Percentiles rank a stretch among this genome's conserved stretches.
These are phyloP conservation scores for Glareola pratincola DNA, from an alignment of 2,113 vertebrate genomes.

Conservation along the genomic window DNA sequence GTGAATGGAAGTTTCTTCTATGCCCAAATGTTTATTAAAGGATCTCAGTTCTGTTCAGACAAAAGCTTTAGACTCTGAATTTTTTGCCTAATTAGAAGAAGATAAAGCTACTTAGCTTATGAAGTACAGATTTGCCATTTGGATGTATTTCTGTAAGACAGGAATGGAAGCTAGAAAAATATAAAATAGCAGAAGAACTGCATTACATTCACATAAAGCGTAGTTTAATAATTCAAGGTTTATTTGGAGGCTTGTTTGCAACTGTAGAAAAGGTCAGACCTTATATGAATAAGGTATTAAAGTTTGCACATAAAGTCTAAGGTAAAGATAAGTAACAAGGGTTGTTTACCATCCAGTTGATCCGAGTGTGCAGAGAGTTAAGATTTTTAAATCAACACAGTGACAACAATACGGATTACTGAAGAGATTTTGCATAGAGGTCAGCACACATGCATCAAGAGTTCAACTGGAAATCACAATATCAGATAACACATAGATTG, in stretches of 20 bases:
- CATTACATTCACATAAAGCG: constrained; percentile 23
- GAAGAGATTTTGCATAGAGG: background rate
- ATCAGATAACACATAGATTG: background rate
- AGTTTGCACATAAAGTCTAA: constrained; percentile 21
- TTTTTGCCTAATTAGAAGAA: constrained; percentile 7
- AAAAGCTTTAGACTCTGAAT: background rate
- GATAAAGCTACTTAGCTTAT: background rate
- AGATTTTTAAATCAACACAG: background rate
- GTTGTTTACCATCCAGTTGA: constrained; percentile 18
- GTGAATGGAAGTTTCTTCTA: background rate
- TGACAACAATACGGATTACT: background rate
- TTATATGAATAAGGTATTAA: constrained; percentile 54
- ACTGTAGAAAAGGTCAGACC: constrained; percentile 45
- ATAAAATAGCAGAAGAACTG: background rate
- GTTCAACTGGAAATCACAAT: background rate
- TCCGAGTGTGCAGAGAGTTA: background rate
- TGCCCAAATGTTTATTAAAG: background rate
- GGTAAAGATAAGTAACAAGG: constrained; percentile 35
- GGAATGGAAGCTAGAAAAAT: background rate
- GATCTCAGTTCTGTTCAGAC: background rate
- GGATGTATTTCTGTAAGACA: background rate
- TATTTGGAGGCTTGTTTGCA: constrained; percentile 46
- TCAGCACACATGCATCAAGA: background rate
- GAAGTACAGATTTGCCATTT: constrained; percentile 1
- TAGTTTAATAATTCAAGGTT: constrained; percentile 58